Evolutionary conservation across 2,888 invertebrate genomes (phyloP).

Genomic region (Trachelus stipa): DNA sequence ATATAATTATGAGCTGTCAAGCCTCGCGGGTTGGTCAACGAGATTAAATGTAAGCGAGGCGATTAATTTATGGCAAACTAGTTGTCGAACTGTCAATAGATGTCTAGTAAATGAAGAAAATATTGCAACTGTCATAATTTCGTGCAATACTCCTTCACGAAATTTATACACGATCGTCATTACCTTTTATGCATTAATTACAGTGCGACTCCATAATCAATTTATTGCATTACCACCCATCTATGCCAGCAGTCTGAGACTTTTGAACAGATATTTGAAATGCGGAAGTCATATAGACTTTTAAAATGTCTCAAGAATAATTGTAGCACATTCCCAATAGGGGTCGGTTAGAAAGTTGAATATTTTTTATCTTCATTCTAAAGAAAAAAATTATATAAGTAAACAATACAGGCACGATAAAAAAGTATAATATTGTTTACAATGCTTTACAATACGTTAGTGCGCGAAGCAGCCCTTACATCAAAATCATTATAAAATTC

Average conservation of each 20-base stretch:
- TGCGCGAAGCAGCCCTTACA: background rate
- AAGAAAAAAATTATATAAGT: background rate
- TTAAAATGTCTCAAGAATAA: background rate
- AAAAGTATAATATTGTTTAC: background rate
- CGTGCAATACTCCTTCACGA: background rate
- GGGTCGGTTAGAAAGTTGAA: background rate
- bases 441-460: background rate
- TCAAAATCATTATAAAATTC: background rate
- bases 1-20: conserved; percentile 26
- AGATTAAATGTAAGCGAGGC: conserved; percentile 28
- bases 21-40: conserved; percentile 17
- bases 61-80: conserved; percentile 26
- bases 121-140: background rate
- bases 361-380: background rate
- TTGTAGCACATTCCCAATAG: background rate
- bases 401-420: background rate
- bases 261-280: background rate
- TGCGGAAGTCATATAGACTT: background rate
- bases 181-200: background rate
- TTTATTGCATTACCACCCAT: background rate
- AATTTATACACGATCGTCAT: background rate
- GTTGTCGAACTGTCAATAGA: background rate
- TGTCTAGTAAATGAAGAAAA: background rate
- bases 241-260: background rate
- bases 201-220: background rate